Evolutionary conservation across 2,888 invertebrate genomes (phyloP).

Genomic region (Lithophane ornitopus): DNA sequence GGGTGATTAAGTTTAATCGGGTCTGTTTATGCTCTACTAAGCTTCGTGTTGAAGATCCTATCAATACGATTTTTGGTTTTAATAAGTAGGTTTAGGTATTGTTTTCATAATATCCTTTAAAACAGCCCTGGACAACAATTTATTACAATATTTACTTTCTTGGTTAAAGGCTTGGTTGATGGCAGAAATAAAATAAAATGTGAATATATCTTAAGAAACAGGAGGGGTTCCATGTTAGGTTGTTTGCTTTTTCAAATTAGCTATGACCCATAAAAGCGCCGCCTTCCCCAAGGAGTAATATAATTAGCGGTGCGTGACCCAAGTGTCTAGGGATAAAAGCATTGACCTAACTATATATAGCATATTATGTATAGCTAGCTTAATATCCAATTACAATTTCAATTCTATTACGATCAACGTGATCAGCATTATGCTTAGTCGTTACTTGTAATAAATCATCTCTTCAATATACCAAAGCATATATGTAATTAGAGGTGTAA

Average conservation of each 20-base stretch:
- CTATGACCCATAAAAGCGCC: slow-evolving; percentile 55
- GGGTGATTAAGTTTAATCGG: slow-evolving; percentile 57
- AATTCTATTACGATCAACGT: slow-evolving; percentile 14
- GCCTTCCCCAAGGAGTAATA: slow-evolving; percentile 69
- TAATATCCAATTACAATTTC: slow-evolving; percentile 50
- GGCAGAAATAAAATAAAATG: neutral
- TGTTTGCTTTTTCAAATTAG: slow-evolving; percentile 50
- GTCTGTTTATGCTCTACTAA: slow-evolving; percentile 52
- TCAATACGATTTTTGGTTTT: slow-evolving; percentile 11
- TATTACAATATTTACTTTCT: neutral
- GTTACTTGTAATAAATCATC: slow-evolving; percentile 14
- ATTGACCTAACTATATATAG: slow-evolving; percentile 67
- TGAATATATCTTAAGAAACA: neutral
- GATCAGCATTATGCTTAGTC: slow-evolving; percentile 1
- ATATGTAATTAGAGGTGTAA: slow-evolving; percentile 5
- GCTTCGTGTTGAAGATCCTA: slow-evolving; percentile 39
- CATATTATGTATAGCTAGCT: neutral
- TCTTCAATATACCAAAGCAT: slow-evolving; percentile 39
- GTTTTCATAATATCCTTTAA: too few species aligned
- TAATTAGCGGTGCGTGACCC: slow-evolving; percentile 77
- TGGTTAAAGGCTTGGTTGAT: neutral
- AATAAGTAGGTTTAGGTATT: too few species aligned
- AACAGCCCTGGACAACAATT: too few species aligned
- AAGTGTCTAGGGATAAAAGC: slow-evolving; percentile 72
- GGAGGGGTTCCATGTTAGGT: neutral